A percentile compares a stretch with the other conserved stretches of the same genome.
Conservation (phyloP, 2,888 invertebrate genomes). For the Mycogona germanica region DNA sequence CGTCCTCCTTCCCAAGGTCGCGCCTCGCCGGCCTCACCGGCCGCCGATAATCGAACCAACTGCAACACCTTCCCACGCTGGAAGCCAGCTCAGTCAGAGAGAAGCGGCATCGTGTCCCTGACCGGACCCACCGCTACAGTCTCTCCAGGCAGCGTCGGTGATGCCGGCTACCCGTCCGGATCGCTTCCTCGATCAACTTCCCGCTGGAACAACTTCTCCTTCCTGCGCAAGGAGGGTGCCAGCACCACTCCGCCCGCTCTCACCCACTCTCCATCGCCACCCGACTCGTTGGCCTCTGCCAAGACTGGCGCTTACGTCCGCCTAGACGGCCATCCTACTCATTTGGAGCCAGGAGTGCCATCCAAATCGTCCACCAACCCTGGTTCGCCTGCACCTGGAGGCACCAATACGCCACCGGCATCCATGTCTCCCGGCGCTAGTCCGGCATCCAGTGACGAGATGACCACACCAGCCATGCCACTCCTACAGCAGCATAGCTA, state of each 20-base stretch:
- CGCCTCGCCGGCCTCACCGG: neutral
- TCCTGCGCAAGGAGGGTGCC: constrained; percentile 7
- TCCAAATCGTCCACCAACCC: neutral
- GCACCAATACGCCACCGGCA: neutral
- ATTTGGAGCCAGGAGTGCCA: constrained; percentile 11
- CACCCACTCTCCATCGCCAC: neutral
- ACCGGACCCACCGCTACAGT: neutral
- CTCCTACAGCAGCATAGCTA: constrained; percentile 6
- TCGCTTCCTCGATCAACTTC: constrained; percentile 10
- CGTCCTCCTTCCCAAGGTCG: neutral
- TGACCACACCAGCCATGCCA: constrained; percentile 10
- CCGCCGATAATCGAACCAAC: neutral
- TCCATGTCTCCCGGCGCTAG: too few relatives aligned
- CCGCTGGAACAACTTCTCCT: constrained; percentile 17
- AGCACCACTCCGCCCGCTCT: neutral
- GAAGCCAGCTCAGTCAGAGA: neutral
- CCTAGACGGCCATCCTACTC: constrained; percentile 15
- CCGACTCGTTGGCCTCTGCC: neutral
- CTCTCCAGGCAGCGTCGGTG: neutral
- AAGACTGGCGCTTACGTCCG: constrained; percentile 16
- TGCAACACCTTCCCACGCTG: constrained; percentile 15
- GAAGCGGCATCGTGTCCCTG: neutral
- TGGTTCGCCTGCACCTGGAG: neutral
- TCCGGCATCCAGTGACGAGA: too few relatives aligned
- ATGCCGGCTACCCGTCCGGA: neutral